Conservation (phyloP, 2,888 invertebrate species). For the Dynastes maya region DNA sequence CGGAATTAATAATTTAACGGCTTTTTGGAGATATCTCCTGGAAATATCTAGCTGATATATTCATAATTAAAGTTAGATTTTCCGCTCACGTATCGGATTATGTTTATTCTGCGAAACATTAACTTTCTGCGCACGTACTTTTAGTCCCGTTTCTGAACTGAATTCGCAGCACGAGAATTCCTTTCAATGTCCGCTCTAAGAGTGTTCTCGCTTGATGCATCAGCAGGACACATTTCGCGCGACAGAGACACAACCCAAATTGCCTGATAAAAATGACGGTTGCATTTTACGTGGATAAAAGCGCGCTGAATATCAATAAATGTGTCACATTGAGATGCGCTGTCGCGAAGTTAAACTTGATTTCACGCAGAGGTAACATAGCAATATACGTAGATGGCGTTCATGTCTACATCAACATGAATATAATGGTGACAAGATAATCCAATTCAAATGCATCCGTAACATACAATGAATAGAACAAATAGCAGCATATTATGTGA, state of each 20-base stretch:
- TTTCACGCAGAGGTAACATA: neutral
- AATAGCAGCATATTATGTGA: too few species aligned
- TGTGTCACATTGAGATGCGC: neutral
- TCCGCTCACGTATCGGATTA: constrained; percentile 33
- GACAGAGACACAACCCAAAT: constrained; percentile 16
- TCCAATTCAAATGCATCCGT: too few species aligned
- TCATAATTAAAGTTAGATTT: constrained; percentile 32
- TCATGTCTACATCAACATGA: too few species aligned
- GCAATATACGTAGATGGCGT: too few species aligned
- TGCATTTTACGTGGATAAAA: constrained; percentile 20
- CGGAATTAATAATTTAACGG: constrained; percentile 14
- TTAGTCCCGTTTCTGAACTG: neutral
- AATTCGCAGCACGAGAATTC: constrained; percentile 11
- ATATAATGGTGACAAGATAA: too few species aligned
- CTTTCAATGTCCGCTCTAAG: neutral
- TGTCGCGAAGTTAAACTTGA: neutral
- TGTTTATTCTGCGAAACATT: constrained; percentile 25
- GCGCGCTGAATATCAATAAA: constrained; percentile 37
- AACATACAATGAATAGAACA: too few species aligned
- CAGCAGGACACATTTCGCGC: constrained; percentile 14
- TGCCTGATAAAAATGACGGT: constrained; percentile 1
- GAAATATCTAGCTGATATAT: constrained; percentile 11
- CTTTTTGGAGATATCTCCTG: neutral
- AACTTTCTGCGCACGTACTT: constrained; percentile 23
- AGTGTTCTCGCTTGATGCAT: neutral